Evolutionary conservation across 1,140 invertebrate species (phyloP).

Genomic region (Leptonema lineaticorne): DNA sequence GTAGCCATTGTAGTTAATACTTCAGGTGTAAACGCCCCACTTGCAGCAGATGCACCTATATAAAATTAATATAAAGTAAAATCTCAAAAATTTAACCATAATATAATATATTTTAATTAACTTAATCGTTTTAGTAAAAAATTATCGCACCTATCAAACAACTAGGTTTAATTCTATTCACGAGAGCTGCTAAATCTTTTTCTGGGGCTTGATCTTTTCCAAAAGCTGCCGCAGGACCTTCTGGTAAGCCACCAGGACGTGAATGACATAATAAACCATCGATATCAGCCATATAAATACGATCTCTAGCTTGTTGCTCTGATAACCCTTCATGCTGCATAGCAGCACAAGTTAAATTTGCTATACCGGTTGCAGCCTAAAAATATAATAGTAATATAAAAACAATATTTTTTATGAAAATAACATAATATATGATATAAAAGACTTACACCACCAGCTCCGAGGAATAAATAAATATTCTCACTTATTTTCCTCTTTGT

Average conservation of each 20-base stretch:
- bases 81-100: slow-evolving; percentile 21
- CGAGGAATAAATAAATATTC: slow-evolving; percentile 86
- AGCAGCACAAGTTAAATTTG: slow-evolving; percentile 81
- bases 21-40: slow-evolving; percentile 84
- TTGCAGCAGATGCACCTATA: slow-evolving; percentile 82
- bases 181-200: slow-evolving; percentile 74
- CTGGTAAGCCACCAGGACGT: slow-evolving; percentile 70
- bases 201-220: slow-evolving; percentile 80
- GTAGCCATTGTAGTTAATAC: slow-evolving; percentile 83
- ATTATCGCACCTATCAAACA: slow-evolving; percentile 74
- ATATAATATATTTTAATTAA: background rate
- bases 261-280: slow-evolving; percentile 77
- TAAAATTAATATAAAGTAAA: slow-evolving; percentile 38
- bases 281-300: slow-evolving; percentile 89
- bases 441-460: slow-evolving; percentile 77
- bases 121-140: background rate
- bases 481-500: slow-evolving; percentile 78
- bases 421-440: slow-evolving; percentile 1
- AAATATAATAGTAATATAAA: slow-evolving; percentile 17
- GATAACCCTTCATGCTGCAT: slow-evolving; percentile 81
- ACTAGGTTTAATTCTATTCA: slow-evolving; percentile 81
- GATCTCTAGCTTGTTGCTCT: slow-evolving; percentile 71
- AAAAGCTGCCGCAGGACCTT: slow-evolving; percentile 77
- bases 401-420: background rate
- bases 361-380: slow-evolving; percentile 83